Base-by-base conservation (phyloP, 2,797 vertebrate genomes). In the Anabacerthia variegaticeps region DNA sequence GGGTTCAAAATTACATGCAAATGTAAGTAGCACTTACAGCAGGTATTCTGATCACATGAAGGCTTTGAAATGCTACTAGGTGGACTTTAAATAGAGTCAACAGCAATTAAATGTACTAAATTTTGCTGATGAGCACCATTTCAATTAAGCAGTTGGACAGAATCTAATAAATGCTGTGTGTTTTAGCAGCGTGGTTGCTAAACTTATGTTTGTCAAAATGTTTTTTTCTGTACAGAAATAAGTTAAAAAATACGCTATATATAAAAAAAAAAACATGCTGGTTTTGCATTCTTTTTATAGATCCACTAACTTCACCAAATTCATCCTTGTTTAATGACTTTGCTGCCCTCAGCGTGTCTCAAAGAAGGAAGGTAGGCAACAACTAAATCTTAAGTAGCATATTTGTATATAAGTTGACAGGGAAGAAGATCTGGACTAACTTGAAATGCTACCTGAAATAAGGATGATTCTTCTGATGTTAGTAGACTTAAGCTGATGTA, bases 311-410 rank as follows among this genome's bases (percentile, higher is more conserved):
- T 98, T 99, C 99, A 92, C 98, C 99, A 88, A 98, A 98, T 96
- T 99, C 99, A 88, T 99, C 99, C 88, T 98, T 99, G 96, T 99
- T 99, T 98, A 99, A 99, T 98, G 99, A 99, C 97, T 99, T 99
- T 98, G 98, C 99, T 98, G 99, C 99, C 97, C 99, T 99, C 97
- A 99, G 98, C 75, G 98, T 99, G 97, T 99, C 99, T 94, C 99
- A 99, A 97, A 99, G 99, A 97, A 99, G 99, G 98, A 99, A 99
- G 99, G 99, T 99, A 98, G 97, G 98, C 89, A 78, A 75, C 75
- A 62, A 44, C 71, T 85, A 94, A 89, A 81, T 72, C 67, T 92
- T 72, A 92, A 73, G 56, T 86, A 85, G 23, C 9, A 7, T 78
- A 23, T 88, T 77, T 82, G 24, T 84, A 3, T 61, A 14, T 52